A percentile compares a stretch with the other conserved stretches of the same genome.
phyloP scores from a whole-genome alignment of 2,113 vertebrate species.

The Mesitornis unicolor region DNA sequence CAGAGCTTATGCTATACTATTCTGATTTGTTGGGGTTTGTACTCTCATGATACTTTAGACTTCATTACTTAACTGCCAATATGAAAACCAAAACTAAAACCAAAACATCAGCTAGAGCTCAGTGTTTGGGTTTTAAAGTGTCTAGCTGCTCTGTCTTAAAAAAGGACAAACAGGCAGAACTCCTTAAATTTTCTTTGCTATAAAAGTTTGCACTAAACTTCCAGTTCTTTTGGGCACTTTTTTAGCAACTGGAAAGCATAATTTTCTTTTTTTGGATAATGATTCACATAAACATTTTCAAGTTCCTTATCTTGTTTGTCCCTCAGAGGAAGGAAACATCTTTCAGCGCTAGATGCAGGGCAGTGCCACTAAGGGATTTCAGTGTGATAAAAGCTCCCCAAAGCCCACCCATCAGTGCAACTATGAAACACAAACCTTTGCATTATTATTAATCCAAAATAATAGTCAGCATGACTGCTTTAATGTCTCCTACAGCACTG shows the following conservation, averaged over 20 bases:
- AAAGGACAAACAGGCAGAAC: neutral
- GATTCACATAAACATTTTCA: conserved; percentile 34
- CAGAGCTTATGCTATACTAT: neutral
- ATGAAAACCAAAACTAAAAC: neutral
- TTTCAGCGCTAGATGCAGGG: conserved; percentile 25
- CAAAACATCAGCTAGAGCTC: neutral
- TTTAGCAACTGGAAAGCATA: neutral
- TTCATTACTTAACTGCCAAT: neutral
- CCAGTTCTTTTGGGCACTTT: neutral
- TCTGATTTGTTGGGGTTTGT: neutral
- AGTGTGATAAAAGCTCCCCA: neutral
- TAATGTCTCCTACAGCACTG: neutral
- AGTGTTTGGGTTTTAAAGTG: neutral
- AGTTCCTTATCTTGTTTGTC: conserved; percentile 18
- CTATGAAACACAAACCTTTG: conserved; percentile 39
- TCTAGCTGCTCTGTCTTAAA: neutral
- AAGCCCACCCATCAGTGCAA: neutral
- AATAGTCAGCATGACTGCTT: conserved; percentile 10
- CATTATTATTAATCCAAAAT: conserved; percentile 61
- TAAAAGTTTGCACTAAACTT: neutral
- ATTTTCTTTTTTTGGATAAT: conserved; percentile 24
- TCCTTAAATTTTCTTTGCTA: neutral
- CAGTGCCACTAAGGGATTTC: neutral
- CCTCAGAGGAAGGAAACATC: conserved; percentile 18
- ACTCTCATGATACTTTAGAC: neutral